Evolutionary conservation across 2,113 vertebrate species (phyloP), one percentile per base, ranked within the genome.

Genomic region (Peromyscus leucopus): DNA sequence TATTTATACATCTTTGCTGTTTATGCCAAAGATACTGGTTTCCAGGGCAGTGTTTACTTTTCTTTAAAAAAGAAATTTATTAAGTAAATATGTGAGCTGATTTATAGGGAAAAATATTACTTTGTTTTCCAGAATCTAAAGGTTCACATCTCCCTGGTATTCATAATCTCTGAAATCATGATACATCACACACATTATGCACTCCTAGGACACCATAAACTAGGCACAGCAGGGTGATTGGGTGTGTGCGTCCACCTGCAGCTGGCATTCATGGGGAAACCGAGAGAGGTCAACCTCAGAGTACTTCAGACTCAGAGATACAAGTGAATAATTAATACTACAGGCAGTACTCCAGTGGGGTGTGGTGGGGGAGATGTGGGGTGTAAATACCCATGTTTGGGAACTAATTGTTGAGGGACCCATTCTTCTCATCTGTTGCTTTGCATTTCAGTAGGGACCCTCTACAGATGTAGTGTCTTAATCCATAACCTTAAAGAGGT

Each of bases 11-110:
- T 87, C 10, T 46, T 65, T 90, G 93, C 93, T 93, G 94, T 88
- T 94, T 94, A 95, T 74, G 87, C 39, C 74, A 89, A 21, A 93
- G 59, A 65, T 93, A 59, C 8, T 95, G n/a, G 22, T 94, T 97
- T 96, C 72, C 19, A 96, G 67, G 67, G 26, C 31, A 31, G 4
- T 90, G 74, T 22, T 42, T 57, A 97, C 42, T 59, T 96, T 91
- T 89, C 46, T 74, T 94, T 95, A 65, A 92, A 31, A 55, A 90
- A 93, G 11, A 71, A 74, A 82, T 94, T 88, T 90, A 87, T 86
- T 92, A 90, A 87, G 36, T 74, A 36, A 95, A 89, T 80, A 95
- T 80, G 15, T 65, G 7, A 90, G 5, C 48, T 87, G 84, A 92
- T 63, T 92, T 85, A 95, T 92, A 87, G 74, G 76, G 71, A 90